Conservation (phyloP, 2,113 vertebrate genomes). For the Syrrhaptes paradoxus region DNA sequence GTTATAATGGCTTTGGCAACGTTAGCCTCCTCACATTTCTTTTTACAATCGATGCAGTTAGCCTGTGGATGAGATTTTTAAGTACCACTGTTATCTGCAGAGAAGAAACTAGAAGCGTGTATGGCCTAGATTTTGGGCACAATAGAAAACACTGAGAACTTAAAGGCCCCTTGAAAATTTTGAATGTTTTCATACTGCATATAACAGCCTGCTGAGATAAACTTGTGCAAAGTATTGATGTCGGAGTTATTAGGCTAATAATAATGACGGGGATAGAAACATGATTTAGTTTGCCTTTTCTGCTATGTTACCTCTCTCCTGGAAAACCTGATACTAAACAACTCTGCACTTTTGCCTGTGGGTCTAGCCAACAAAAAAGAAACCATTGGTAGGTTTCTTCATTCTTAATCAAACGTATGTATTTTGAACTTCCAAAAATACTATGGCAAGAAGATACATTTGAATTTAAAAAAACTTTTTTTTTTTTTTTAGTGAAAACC, state of each 20-base stretch:
- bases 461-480: background rate
- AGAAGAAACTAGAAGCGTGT: background rate
- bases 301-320: background rate
- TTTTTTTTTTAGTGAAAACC: background rate
- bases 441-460: background rate
- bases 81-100: background rate
- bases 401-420: background rate
- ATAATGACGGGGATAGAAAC: background rate
- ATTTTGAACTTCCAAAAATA: background rate
- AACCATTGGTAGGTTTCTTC: background rate
- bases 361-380: background rate
- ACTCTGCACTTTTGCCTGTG: background rate
- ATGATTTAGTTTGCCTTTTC: background rate
- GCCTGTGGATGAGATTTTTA: background rate
- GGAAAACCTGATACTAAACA: background rate
- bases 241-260: background rate
- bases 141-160: background rate
- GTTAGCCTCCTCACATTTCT: background rate
- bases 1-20: background rate
- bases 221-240: background rate
- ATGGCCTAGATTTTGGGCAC: background rate
- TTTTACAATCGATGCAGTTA: background rate
- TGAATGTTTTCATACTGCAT: background rate
- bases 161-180: background rate
- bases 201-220: background rate